phyloP scores from a whole-genome alignment of 2,113 vertebrate species.

The Lepidothrix coronata region DNA sequence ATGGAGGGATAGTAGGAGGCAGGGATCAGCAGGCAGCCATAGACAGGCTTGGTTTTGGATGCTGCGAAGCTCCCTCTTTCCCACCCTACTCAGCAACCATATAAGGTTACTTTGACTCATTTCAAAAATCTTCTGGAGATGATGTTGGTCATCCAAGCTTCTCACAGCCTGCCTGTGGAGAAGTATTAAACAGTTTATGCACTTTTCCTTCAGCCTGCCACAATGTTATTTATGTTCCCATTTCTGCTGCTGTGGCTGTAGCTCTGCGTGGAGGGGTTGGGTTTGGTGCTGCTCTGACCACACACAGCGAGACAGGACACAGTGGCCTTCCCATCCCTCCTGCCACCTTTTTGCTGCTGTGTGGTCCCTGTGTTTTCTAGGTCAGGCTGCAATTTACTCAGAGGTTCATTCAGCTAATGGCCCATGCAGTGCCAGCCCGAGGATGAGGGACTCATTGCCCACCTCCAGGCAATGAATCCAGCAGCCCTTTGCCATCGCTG shows the following conservation, averaged over 20 bases:
- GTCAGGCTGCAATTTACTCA: neutral
- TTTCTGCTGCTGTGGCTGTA: neutral
- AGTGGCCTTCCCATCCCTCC: neutral
- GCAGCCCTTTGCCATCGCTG: neutral
- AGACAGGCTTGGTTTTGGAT: neutral
- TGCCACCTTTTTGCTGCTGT: neutral
- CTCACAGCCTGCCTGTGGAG: neutral
- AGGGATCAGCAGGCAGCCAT: neutral
- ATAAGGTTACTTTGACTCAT: neutral
- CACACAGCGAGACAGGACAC: accelerated
- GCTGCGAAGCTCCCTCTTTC: neutral
- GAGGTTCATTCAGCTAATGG: neutral
- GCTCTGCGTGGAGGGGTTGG: neutral
- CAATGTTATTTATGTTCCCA: neutral
- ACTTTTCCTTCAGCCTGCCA: neutral
- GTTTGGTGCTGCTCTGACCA: accelerated
- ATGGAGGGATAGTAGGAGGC: accelerated
- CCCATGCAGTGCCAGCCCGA: neutral
- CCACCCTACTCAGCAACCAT: neutral
- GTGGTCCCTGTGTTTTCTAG: neutral
- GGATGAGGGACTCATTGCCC: neutral
- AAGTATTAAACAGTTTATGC: neutral
- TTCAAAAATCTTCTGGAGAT: neutral
- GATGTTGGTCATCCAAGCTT: neutral
- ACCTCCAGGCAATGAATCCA: neutral